These are phyloP conservation scores for Tor tambroides DNA, from an alignment of 2,113 vertebrate genomes.

Conservation along the genomic window DNA sequence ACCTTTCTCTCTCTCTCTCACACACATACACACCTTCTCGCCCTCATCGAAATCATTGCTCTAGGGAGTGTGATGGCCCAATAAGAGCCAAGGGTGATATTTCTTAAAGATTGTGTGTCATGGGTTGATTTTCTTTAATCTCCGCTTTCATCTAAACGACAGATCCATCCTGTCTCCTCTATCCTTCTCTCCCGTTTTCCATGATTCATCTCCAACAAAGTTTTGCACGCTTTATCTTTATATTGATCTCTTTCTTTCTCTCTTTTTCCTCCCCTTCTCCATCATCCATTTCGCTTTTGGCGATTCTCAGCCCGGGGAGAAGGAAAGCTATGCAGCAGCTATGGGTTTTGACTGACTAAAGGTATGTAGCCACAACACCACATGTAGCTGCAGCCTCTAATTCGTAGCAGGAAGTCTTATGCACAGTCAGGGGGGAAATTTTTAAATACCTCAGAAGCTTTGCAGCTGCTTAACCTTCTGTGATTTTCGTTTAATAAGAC, in stretches of 20 bases:
- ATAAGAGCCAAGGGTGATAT: constrained; percentile 13
- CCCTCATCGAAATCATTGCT: constrained; percentile 8
- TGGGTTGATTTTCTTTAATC: constrained; percentile 38
- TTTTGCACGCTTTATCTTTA: background rate
- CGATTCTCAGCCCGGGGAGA: background rate
- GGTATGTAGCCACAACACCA: constrained; percentile 80
- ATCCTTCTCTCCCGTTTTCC: constrained; percentile 23
- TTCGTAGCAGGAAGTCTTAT: constrained; percentile 71
- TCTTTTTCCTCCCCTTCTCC: background rate
- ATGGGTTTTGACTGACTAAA: constrained; percentile 77
- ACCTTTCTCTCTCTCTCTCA: background rate
- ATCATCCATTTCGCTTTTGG: background rate
- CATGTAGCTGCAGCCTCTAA: constrained; percentile 72
- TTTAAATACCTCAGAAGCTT: constrained; percentile 73
- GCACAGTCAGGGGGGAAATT: constrained; percentile 64
- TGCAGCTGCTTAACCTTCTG: constrained; percentile 72
- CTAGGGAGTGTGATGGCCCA: constrained; percentile 23
- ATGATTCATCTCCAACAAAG: background rate
- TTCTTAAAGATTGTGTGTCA: background rate
- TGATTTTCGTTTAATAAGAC: constrained; percentile 69
- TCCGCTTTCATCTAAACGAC: constrained; percentile 12
- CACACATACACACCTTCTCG: background rate
- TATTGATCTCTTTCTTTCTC: background rate
- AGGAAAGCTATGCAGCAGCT: constrained; percentile 77
- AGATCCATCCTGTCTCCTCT: background rate